These are phyloP conservation scores for Rhinolophus sinicus DNA, from an alignment of 2,113 vertebrate species.

Conservation along the genomic window DNA sequence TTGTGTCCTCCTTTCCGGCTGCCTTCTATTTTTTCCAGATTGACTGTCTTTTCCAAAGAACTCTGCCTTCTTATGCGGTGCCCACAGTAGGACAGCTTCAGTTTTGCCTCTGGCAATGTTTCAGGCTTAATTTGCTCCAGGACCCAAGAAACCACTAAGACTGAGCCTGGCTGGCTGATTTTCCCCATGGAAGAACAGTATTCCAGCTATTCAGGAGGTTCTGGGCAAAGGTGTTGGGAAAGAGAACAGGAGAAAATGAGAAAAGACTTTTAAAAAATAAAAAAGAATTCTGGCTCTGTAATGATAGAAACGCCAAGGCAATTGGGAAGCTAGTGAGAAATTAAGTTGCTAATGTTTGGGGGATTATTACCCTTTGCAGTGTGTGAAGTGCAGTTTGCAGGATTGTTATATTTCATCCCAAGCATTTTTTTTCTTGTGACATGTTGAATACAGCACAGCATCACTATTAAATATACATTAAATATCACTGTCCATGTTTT, in stretches of 20 bases:
- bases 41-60: background rate
- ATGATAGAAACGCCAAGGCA: slow-evolving; percentile 17
- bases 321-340: slow-evolving; percentile 45
- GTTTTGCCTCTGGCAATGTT: background rate
- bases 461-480: slow-evolving; percentile 56
- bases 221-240: slow-evolving; percentile 28
- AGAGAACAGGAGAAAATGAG: slow-evolving; percentile 16
- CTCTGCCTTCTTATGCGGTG: background rate
- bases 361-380: background rate
- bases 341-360: slow-evolving; percentile 3
- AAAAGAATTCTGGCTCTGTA: slow-evolving; percentile 12
- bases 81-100: background rate
- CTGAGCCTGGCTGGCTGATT: background rate
- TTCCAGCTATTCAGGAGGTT: background rate
- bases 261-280: slow-evolving; percentile 51
- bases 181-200: background rate
- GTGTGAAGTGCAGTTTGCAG: background rate
- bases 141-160: background rate
- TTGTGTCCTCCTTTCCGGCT: background rate
- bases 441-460: slow-evolving; percentile 42
- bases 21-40: background rate
- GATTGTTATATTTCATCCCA: slow-evolving; percentile 10
- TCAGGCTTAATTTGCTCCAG: background rate
- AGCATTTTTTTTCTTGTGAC: slow-evolving; percentile 50
- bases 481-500: slow-evolving; percentile 59